These are phyloP conservation scores for Sebastes reedi DNA, from an alignment of 2,797 vertebrate species.

Conservation along the genomic window DNA sequence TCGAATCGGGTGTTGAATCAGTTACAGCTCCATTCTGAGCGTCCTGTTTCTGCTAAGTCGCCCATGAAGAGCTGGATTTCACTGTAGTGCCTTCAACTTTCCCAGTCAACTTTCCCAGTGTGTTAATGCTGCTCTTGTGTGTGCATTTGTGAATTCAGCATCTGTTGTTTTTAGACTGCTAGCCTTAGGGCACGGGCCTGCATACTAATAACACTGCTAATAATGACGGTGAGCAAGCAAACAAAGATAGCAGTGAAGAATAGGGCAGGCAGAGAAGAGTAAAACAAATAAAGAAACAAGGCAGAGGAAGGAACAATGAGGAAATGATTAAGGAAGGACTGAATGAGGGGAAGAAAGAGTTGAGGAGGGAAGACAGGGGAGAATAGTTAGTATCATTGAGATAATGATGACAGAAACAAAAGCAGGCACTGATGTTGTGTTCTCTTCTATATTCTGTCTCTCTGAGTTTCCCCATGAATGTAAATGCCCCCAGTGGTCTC, in stretches of 20 bases:
- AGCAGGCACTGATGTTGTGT: not conserved
- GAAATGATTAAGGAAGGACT: not conserved
- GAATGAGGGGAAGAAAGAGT: not conserved
- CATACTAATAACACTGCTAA: conserved; percentile 28
- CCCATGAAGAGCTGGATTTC: not conserved
- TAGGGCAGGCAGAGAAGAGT: not conserved
- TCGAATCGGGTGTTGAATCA: not conserved
- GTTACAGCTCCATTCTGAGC: not conserved
- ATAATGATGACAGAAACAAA: not conserved
- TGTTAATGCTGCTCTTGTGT: not conserved
- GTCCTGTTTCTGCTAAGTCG: not conserved
- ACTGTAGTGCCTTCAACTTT: not conserved
- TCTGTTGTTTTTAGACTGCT: conserved; percentile 27
- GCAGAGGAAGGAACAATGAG: not conserved
- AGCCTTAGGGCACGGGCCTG: not conserved
- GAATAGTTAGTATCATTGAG: not conserved
- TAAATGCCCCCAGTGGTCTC: not conserved
- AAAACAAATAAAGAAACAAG: not conserved
- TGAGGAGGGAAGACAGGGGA: not conserved
- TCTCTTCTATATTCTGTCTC: not conserved
- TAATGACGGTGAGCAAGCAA: not conserved
- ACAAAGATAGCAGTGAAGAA: not conserved
- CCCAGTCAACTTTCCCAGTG: not conserved
- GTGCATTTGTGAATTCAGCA: conserved; percentile 19
- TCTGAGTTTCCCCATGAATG: not conserved